Evolutionary conservation across 2,888 invertebrate genomes (phyloP), one percentile per base, ranked within the genome.

Genomic region (Drosophila crucigera): DNA sequence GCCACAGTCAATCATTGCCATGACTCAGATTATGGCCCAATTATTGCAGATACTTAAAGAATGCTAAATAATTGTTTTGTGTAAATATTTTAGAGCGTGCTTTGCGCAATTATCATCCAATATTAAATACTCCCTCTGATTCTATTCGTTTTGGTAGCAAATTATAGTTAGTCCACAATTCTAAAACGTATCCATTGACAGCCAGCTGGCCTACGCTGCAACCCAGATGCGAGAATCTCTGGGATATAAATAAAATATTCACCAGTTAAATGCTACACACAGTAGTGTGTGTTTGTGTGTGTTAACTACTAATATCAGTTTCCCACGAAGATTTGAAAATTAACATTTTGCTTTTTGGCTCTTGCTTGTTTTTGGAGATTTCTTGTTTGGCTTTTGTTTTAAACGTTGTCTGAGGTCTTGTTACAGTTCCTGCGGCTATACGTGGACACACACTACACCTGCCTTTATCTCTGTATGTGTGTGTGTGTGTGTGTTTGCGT

Each of bases 271-370:
- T 54, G 41, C 63, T 79, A 63, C 56, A 66, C 66, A 53, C 69
- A 53, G n/a, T 19, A 6, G 47, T 54, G 47, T 69, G 47, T 70
- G 37, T 33, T 60, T 63, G 39, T 76, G 47, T 83, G 70, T 82
- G 72, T 71, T 74, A 83, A 76, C 77, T 77, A 86, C 84, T 80
- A 84, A 89, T 89, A 86, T 84, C 71, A 84, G 81, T 90, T 90
- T 90, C 91, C 90, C 90, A 90, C 90, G 90, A 84, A 91, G 91
- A 91, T 91, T 88, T 89, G 59, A 76, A 91, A 89, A 89, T 90
- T 91, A 90, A 90, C 91, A 91, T 89, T 87, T 90, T 70, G 85
- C 76, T 80, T 78, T 80, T 68, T 56, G 62, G 43, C 37, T 68
- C 60, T 73, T 30, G 47, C 41, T 58, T 41, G 53, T 54, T 68